Percentiles rank a stretch among this genome's conserved stretches.
These are phyloP conservation scores for Dendrolimus pini DNA, from an alignment of 2,888 invertebrate species.

Conservation along the genomic window DNA sequence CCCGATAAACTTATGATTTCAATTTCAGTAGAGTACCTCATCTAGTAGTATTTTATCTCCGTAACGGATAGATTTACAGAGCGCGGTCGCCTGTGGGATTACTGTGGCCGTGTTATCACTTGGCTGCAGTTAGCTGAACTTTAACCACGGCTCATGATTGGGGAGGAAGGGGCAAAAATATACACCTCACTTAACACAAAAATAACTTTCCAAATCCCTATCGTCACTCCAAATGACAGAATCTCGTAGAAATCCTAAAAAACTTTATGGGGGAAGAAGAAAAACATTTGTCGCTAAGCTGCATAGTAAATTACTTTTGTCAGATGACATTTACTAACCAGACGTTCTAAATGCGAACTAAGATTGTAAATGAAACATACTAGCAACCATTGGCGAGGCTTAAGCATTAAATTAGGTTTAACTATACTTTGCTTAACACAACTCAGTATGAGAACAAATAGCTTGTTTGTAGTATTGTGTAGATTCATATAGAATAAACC, in stretches of 20 bases:
- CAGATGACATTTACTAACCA: background rate
- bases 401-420: background rate
- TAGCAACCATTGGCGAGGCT: background rate
- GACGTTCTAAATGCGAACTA: background rate
- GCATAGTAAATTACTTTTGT: background rate
- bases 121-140: slow-evolving; percentile 51
- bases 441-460: no score
- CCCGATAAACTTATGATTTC: no score
- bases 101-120: slow-evolving; percentile 54
- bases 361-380: background rate
- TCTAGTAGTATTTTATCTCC: slow-evolving; percentile 20
- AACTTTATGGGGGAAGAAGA: background rate
- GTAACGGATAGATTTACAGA: slow-evolving; percentile 39
- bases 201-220: background rate
- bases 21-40: slow-evolving; percentile 5
- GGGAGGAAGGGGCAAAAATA: slow-evolving; percentile 1
- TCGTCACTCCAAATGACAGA: background rate
- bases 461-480: no score
- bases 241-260: background rate
- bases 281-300: background rate
- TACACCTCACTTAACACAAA: background rate
- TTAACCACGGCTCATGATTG: slow-evolving; percentile 16
- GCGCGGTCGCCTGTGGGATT: slow-evolving; percentile 50
- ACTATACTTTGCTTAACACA: background rate
- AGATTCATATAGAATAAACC: no score